phyloP scores from a whole-genome alignment of 2,113 vertebrate genomes.

The Phalacrocorax carbo region DNA sequence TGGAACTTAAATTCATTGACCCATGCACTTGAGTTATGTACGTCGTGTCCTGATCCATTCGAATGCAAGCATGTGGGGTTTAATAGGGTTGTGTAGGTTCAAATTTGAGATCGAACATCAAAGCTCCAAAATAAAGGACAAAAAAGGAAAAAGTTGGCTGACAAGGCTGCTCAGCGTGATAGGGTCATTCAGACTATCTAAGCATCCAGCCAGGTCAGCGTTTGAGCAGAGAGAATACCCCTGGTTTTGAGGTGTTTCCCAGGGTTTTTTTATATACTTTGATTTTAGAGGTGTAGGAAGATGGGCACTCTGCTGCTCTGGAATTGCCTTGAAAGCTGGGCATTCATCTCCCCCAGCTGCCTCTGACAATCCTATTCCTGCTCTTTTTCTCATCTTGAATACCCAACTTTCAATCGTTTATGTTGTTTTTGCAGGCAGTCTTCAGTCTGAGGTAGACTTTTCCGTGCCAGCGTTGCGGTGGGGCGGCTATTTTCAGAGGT shows the following conservation, averaged over 20 bases:
- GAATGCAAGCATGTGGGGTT: background rate
- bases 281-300: background rate
- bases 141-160: background rate
- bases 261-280: background rate
- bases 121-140: background rate
- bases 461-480: background rate
- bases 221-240: background rate
- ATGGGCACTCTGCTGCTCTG: background rate
- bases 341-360: background rate
- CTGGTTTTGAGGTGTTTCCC: background rate
- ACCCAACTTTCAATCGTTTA: background rate
- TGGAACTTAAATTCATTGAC: background rate
- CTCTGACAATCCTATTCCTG: background rate
- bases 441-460: background rate
- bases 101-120: background rate
- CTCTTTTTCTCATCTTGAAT: background rate
- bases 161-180: background rate
- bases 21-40: too few relatives aligned
- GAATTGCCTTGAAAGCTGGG: background rate
- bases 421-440: background rate
- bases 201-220: background rate
- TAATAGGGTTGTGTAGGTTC: background rate
- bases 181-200: too few relatives aligned
- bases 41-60: rapidly evolving
- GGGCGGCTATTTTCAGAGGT: background rate